phyloP scores from a whole-genome alignment of 2,113 vertebrate genomes.

The Antechinus flavipes region DNA sequence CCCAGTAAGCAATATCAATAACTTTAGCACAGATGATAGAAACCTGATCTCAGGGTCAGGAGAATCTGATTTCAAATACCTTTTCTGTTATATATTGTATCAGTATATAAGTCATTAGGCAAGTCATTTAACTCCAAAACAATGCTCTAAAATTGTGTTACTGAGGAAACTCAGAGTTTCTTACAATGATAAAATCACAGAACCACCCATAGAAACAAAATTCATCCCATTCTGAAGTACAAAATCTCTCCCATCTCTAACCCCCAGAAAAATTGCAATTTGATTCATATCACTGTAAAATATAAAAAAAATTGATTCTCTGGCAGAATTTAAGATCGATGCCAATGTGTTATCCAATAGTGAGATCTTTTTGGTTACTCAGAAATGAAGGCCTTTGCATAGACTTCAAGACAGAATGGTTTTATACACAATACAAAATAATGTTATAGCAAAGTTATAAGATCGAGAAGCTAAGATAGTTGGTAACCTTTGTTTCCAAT shows the following conservation, averaged over 20 bases:
- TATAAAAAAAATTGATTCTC: not conserved
- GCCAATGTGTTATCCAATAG: not conserved
- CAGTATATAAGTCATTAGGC: not conserved
- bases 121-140: not conserved
- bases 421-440: not conserved
- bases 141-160: not conserved
- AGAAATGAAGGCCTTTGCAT: not conserved
- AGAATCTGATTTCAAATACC: not conserved
- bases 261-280: not conserved
- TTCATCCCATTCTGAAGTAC: not conserved
- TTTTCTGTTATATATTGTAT: not conserved
- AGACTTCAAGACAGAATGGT: not conserved
- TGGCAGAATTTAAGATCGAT: not conserved
- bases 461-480: constrained; percentile 4
- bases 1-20: not conserved
- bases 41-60: not conserved
- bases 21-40: not conserved
- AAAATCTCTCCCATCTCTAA: not conserved
- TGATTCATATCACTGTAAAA: not conserved
- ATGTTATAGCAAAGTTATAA: constrained; percentile 19
- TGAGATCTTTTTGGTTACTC: constrained; percentile 13
- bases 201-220: not conserved
- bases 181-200: not conserved
- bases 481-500: constrained; percentile 2
- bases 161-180: not conserved